Evolutionary conservation across 2,888 invertebrate species (phyloP).

Genomic region (Drosophila kanekoi): DNA sequence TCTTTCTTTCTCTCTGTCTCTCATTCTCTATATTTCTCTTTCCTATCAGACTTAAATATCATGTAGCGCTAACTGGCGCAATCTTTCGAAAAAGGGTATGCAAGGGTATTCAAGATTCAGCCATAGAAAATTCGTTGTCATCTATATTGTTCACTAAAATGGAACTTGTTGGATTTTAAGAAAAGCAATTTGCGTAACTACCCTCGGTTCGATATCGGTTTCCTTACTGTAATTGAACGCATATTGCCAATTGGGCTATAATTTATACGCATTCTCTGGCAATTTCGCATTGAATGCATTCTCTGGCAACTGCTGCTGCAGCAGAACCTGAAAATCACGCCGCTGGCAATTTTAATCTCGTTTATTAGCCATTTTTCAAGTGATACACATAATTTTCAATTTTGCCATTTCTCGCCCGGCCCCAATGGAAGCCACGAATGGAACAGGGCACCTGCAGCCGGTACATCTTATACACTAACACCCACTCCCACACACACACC

Average conservation of each 20-base stretch:
- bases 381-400: conserved; percentile 78
- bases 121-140: too few relatives aligned
- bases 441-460: conserved; percentile 38
- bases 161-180: conserved; percentile 11
- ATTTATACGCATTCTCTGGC: conserved; percentile 18
- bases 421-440: conserved; percentile 4
- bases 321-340: conserved; percentile 56
- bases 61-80: too few relatives aligned
- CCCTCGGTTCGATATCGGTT: not conserved
- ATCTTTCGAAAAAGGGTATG: too few relatives aligned
- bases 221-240: conserved; percentile 11
- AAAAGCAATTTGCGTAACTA: conserved; percentile 8
- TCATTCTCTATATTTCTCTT: too few relatives aligned
- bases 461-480: not conserved
- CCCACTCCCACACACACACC: conserved; percentile 5
- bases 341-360: conserved; percentile 76
- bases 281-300: conserved; percentile 35
- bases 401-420: conserved; percentile 70
- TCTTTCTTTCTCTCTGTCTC: too few relatives aligned
- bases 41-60: too few relatives aligned
- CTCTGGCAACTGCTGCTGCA: conserved; percentile 20
- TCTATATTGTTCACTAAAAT: not conserved
- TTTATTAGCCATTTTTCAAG: conserved; percentile 80
- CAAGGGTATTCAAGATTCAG: too few relatives aligned
- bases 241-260: conserved; percentile 19